Percentiles rank a stretch among this genome's conserved stretches.
phyloP scores from a whole-genome alignment of 23 tunicate genomes.

The Styela clava region DNA sequence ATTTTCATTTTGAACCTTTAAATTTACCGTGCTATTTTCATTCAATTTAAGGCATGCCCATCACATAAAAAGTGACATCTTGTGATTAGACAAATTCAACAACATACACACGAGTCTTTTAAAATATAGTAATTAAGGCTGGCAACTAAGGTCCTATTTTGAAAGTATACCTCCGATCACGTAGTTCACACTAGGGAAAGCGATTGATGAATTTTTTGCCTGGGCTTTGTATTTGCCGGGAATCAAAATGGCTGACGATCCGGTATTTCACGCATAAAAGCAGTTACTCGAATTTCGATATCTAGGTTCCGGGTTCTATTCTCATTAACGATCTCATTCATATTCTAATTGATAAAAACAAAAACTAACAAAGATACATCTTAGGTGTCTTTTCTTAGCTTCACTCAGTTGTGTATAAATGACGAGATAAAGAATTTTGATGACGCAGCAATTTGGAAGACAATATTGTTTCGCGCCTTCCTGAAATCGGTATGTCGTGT shows the following conservation, averaged over 20 bases:
- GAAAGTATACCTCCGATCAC: too few species aligned
- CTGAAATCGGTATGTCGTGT: too few species aligned
- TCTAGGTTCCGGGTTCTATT: neutral
- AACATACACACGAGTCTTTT: too few species aligned
- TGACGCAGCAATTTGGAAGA: neutral
- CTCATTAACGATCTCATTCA: neutral
- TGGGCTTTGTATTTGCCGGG: neutral
- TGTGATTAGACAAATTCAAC: too few species aligned
- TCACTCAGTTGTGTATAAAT: neutral
- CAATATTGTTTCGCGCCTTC: neutral
- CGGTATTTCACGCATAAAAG: neutral
- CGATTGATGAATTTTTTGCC: too few species aligned
- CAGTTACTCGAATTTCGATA: neutral
- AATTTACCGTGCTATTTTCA: too few species aligned
- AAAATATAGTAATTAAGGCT: too few species aligned
- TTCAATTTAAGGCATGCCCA: too few species aligned
- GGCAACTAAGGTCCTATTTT: too few species aligned
- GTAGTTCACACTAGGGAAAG: too few species aligned
- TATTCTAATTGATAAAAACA: neutral
- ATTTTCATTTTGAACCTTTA: too few species aligned
- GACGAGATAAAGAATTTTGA: neutral
- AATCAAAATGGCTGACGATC: neutral
- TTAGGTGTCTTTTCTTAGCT: neutral
- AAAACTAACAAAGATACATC: neutral
- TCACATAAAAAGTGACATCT: too few species aligned